These are phyloP conservation scores for Ophiothrix spiculata DNA, from an alignment of 35 echinoderm and acorn worm species.

Conservation along the genomic window DNA sequence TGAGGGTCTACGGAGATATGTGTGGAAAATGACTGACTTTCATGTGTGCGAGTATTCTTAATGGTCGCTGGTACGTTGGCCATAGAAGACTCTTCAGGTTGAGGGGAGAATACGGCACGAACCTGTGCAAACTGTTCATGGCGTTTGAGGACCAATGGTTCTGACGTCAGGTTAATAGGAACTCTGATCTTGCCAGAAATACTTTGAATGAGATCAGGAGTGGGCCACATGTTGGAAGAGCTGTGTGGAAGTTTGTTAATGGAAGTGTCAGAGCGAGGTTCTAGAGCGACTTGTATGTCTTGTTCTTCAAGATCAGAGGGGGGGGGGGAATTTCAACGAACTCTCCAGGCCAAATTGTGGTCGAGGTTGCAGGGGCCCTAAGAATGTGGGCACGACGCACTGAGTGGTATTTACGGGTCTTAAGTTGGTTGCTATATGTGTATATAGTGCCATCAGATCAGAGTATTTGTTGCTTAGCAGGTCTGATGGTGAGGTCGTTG, in stretches of 20 bases:
- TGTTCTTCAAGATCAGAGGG: not conserved
- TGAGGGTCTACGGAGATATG: not conserved
- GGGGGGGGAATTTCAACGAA: constrained; percentile 16
- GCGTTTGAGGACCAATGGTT: no score
- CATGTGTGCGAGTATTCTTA: no score
- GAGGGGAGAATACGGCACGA: no score
- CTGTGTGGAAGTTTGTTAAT: not conserved
- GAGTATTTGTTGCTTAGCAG: constrained; percentile 34
- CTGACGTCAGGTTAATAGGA: no score
- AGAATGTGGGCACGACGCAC: constrained; percentile 47
- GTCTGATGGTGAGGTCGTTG: constrained; percentile 49
- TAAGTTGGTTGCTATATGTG: not conserved
- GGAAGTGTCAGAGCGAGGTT: constrained; percentile 11
- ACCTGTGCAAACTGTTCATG: no score
- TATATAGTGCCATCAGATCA: constrained; percentile 26
- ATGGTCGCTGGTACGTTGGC: no score
- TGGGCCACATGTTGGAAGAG: not conserved
- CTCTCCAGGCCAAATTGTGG: constrained; percentile 41
- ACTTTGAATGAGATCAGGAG: not conserved
- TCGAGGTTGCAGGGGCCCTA: constrained; percentile 21
- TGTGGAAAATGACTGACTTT: no score
- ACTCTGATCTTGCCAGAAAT: not conserved
- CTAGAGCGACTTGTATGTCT: constrained; percentile 27
- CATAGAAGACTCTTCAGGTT: no score
- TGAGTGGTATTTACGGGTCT: not conserved